Percentiles rank a stretch among this genome's conserved stretches.
Evolutionary conservation across 2,797 vertebrate genomes (phyloP).

Genomic region (Crenuchus spilurus): DNA sequence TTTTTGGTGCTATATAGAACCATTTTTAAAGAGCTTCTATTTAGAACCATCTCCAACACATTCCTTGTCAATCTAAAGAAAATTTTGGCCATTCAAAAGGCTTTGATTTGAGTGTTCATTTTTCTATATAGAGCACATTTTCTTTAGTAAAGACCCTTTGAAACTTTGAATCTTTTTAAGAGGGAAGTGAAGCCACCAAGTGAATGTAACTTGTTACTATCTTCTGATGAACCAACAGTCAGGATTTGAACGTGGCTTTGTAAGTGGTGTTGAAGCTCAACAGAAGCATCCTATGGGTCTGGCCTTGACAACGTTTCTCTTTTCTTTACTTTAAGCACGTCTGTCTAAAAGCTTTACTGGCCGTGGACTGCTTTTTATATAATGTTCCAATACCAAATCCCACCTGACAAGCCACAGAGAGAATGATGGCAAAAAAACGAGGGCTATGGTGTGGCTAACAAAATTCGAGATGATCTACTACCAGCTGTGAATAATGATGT

Average conservation of each 20-base stretch:
- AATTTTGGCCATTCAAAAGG: too few species aligned
- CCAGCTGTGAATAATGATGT: not conserved
- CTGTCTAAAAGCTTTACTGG: slow-evolving; percentile 10
- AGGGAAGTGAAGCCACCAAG: too few species aligned
- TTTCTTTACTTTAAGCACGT: slow-evolving; percentile 18
- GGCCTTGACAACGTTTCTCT: slow-evolving; percentile 34
- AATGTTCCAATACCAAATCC: slow-evolving; percentile 34
- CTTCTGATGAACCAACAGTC: not conserved
- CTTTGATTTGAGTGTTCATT: too few species aligned
- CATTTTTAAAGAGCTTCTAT: too few species aligned
- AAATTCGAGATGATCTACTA: slow-evolving; percentile 13
- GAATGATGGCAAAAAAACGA: slow-evolving; percentile 23
- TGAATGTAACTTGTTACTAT: too few species aligned
- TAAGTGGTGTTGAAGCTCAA: slow-evolving; percentile 18
- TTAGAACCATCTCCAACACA: too few species aligned
- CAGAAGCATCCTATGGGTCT: slow-evolving; percentile 17
- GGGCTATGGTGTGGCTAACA: slow-evolving; percentile 1
- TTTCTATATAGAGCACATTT: too few species aligned
- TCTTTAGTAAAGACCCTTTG: too few species aligned
- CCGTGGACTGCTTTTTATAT: slow-evolving; percentile 32
- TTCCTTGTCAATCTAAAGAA: too few species aligned
- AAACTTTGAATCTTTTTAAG: too few species aligned
- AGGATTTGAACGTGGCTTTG: not conserved
- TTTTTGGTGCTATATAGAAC: too few species aligned
- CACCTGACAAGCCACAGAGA: slow-evolving; percentile 40